Evolutionary conservation across 2,113 vertebrate genomes (phyloP).

Genomic region (Uria aalge): DNA sequence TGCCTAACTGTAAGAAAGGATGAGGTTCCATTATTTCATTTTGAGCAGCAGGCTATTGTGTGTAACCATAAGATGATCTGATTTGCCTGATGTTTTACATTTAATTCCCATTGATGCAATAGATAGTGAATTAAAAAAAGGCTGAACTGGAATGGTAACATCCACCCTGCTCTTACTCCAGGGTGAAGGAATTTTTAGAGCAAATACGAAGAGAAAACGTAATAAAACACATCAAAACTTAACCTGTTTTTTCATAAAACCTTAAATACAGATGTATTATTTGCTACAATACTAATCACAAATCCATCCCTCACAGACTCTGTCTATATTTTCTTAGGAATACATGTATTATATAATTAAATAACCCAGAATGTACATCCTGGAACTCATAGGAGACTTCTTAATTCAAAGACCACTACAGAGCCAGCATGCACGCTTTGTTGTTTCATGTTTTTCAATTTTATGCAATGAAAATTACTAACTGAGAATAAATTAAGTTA

Average conservation of each 20-base stretch:
- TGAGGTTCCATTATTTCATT: not conserved
- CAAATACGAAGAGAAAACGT: not conserved
- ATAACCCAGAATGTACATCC: not conserved
- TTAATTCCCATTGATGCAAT: not conserved
- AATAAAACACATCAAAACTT: not conserved
- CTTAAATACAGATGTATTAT: not conserved
- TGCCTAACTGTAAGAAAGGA: not conserved
- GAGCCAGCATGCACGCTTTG: not conserved
- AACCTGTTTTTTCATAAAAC: not conserved
- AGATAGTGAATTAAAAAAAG: not conserved
- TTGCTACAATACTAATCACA: not conserved
- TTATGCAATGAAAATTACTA: constrained; percentile 3
- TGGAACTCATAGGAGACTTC: not conserved
- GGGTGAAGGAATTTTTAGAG: not conserved
- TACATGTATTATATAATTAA: not conserved
- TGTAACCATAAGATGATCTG: not conserved
- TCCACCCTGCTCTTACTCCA: not conserved
- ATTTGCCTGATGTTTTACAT: not conserved
- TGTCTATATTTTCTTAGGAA: not conserved
- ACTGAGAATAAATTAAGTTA: constrained; percentile 21
- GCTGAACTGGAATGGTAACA: not conserved
- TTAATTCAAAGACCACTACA: not conserved
- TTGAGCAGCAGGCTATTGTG: not conserved
- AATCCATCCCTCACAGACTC: not conserved
- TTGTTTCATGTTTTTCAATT: constrained; percentile 10